These are phyloP conservation scores for Microtus montanus DNA, from an alignment of 2,113 vertebrate species.

Conservation along the genomic window DNA sequence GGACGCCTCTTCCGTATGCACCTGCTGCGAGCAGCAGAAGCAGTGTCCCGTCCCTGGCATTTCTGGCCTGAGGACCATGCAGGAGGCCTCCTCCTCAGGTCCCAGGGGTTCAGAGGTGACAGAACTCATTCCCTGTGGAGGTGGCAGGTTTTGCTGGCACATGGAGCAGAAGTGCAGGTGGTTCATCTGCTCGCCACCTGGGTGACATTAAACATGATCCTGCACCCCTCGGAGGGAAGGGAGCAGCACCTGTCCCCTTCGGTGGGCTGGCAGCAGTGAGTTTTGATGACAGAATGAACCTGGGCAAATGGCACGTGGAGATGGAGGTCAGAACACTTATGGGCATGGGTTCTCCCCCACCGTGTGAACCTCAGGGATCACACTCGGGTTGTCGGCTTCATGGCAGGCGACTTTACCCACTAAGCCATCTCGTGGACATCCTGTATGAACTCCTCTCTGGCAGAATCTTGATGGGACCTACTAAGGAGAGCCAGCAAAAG, in stretches of 20 bases:
- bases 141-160: neutral
- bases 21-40: neutral
- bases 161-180: neutral
- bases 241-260: neutral
- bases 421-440: neutral
- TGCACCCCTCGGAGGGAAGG: neutral
- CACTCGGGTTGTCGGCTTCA: accelerated
- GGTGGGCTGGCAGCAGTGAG: neutral
- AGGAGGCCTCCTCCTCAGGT: neutral
- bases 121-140: neutral
- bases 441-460: neutral
- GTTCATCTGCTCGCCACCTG: neutral
- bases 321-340: neutral
- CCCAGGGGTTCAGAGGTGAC: neutral
- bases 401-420: neutral
- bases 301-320: neutral
- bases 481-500: neutral
- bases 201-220: neutral
- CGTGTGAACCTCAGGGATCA: neutral
- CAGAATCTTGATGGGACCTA: neutral
- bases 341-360: neutral
- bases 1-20: too few species aligned
- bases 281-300: neutral
- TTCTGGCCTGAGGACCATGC: too few species aligned
- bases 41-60: neutral